Conservation (phyloP, 2,888 invertebrate species). For the Epinotia bilunana region DNA sequence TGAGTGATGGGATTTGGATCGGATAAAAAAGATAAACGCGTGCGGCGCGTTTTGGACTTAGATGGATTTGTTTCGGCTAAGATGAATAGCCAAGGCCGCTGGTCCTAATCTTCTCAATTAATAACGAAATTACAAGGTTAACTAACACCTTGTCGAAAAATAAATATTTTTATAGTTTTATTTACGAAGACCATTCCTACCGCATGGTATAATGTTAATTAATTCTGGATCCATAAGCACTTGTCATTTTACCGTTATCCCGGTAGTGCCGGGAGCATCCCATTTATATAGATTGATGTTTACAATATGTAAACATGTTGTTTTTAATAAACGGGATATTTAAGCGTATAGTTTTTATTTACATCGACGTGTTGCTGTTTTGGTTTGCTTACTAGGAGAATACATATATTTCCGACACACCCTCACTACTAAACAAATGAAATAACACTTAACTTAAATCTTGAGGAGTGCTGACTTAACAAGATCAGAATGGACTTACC, state of each 20-base stretch:
- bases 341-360: too few species aligned
- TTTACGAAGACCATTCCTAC: neutral
- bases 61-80: constrained; percentile 16
- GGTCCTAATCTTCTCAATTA: constrained; percentile 22
- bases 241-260: neutral
- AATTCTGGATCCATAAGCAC: neutral
- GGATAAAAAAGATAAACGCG: constrained; percentile 25
- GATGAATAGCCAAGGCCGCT: constrained; percentile 17
- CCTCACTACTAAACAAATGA: too few species aligned
- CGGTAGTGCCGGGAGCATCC: too few species aligned
- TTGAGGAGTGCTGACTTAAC: too few species aligned
- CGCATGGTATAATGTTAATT: neutral
- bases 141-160: constrained; percentile 4
- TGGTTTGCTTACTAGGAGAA: too few species aligned
- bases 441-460: too few species aligned
- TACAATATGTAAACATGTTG: too few species aligned
- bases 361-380: too few species aligned
- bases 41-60: constrained; percentile 30
- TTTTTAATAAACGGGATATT: too few species aligned
- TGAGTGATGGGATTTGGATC: constrained; percentile 25
- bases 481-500: too few species aligned
- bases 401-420: too few species aligned
- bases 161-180: neutral
- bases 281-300: too few species aligned
- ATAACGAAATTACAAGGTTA: constrained; percentile 24